phyloP scores from a whole-genome alignment of 2,113 vertebrate genomes.

The Petaurus breviceps region DNA sequence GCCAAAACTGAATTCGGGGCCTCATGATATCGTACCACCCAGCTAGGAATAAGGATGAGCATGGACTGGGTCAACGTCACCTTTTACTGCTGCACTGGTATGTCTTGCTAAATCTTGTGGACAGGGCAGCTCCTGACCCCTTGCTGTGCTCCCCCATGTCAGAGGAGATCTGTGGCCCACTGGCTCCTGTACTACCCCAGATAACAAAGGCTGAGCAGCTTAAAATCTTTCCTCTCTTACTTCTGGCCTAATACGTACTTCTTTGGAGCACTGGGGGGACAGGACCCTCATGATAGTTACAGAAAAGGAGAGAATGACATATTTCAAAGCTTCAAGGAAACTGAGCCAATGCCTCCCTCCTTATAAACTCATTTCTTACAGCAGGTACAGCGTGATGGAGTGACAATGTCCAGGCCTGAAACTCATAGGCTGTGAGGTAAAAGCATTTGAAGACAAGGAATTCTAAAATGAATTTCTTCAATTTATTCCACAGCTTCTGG shows the following conservation, averaged over 20 bases:
- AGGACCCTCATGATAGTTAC: background rate
- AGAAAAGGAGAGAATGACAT: background rate
- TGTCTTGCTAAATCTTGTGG: background rate
- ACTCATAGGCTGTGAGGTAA: background rate
- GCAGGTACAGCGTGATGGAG: background rate
- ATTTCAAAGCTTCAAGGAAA: conserved; percentile 25
- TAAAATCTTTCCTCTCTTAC: background rate
- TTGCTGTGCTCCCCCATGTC: background rate
- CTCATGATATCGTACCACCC: background rate
- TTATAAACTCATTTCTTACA: background rate
- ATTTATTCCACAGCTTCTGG: background rate
- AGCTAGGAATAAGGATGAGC: background rate
- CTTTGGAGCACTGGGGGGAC: background rate
- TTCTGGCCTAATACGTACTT: background rate
- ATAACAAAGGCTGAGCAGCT: background rate
- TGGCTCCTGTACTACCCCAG: background rate
- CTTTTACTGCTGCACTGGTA: background rate
- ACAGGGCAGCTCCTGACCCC: background rate
- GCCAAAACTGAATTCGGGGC: background rate
- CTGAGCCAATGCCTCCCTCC: background rate
- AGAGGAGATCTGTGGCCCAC: background rate
- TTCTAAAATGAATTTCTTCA: background rate
- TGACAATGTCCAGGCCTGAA: background rate
- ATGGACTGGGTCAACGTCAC: background rate
- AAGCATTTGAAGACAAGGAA: background rate